phyloP scores from a whole-genome alignment of 2,113 vertebrate species.

The Ictalurus punctatus region DNA sequence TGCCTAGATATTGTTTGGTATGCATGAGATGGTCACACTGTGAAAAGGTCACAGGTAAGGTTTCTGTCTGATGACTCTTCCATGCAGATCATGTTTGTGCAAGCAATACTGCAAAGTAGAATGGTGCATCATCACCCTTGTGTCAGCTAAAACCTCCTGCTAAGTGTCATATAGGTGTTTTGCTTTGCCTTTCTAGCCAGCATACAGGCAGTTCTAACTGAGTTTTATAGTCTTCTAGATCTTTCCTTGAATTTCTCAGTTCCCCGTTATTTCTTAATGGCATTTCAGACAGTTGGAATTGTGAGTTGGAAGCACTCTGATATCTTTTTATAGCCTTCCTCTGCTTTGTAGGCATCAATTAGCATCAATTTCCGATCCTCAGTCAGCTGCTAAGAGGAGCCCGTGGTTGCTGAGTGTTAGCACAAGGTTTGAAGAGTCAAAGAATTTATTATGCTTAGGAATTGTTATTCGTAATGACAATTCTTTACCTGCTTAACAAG shows the following conservation, averaged over 20 bases:
- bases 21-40: background rate
- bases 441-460: background rate
- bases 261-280: background rate
- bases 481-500: background rate
- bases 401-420: background rate
- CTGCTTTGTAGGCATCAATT: background rate
- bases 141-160: background rate
- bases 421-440: background rate
- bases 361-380: background rate
- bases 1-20: background rate
- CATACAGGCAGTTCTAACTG: background rate
- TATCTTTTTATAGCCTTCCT: background rate
- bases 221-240: background rate
- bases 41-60: background rate
- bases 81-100: background rate
- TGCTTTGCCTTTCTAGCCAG: background rate
- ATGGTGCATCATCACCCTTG: background rate
- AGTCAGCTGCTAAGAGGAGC: background rate
- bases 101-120: background rate
- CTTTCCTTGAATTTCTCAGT: background rate
- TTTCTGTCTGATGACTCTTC: background rate
- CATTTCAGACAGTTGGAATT: background rate
- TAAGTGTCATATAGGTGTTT: background rate
- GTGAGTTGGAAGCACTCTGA: background rate
- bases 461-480: background rate